Conservation (phyloP, 2,797 vertebrate genomes). For the Meda fulgida region DNA sequence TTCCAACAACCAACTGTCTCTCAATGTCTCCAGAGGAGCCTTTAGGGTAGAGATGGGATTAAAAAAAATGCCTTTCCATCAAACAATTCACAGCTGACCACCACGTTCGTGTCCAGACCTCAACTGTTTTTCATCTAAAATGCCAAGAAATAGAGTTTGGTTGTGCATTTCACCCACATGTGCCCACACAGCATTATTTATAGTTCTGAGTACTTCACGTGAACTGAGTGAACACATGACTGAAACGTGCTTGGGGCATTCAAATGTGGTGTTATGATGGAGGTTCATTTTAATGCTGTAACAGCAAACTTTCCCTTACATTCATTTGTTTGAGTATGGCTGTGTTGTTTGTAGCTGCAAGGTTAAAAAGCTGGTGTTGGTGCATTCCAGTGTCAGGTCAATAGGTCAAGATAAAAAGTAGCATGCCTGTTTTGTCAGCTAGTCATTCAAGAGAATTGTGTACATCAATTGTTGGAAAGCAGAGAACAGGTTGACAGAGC, state of each 20-base stretch:
- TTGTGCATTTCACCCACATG: conserved; percentile 39
- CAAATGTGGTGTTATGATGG: conserved; percentile 8
- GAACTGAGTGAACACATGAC: conserved; percentile 11
- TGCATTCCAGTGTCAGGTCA: conserved; percentile 29
- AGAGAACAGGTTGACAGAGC: neutral
- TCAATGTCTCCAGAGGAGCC: conserved; percentile 66
- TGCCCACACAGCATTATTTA: conserved; percentile 27
- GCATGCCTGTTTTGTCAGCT: neutral
- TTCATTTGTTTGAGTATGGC: conserved; percentile 14
- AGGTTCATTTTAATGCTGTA: conserved; percentile 15
- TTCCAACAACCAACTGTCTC: conserved; percentile 71
- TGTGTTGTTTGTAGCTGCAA: conserved; percentile 14
- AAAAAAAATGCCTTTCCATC: conserved; percentile 50
- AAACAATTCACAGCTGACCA: conserved; percentile 26
- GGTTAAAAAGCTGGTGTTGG: conserved; percentile 9
- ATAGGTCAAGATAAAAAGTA: conserved; percentile 28
- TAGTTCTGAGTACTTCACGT: conserved; percentile 25
- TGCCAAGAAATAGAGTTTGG: conserved; percentile 31
- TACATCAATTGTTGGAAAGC: conserved; percentile 29
- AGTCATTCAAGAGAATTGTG: conserved; percentile 14
- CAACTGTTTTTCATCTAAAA: neutral
- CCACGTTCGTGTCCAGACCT: neutral
- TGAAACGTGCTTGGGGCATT: conserved; percentile 22
- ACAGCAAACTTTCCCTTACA: neutral
- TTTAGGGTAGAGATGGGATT: conserved; percentile 55